phyloP scores from a whole-genome alignment of 2,113 vertebrate genomes.

The Bombycilla garrulus region DNA sequence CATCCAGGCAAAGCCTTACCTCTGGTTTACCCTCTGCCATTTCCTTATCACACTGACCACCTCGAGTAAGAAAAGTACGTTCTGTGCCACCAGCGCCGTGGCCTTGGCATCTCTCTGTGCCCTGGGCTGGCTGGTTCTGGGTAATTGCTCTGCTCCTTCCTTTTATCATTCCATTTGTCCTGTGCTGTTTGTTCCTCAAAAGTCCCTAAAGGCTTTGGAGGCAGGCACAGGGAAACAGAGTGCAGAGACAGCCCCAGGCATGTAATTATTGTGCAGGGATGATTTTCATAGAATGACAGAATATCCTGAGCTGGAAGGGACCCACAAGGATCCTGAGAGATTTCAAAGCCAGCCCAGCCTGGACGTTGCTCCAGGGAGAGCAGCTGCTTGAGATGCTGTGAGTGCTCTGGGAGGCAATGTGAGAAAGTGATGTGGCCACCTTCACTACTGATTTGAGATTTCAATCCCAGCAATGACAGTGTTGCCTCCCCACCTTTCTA shows the following conservation, averaged over 20 bases:
- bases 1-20: background rate
- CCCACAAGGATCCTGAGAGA: background rate
- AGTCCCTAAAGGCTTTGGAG: background rate
- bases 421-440: background rate
- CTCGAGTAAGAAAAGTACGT: background rate
- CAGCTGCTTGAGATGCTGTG: background rate
- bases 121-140: background rate
- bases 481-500: background rate
- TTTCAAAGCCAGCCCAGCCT: background rate
- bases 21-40: background rate
- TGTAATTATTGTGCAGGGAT: background rate
- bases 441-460: background rate
- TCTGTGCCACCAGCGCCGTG: background rate
- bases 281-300: background rate
- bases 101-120: background rate
- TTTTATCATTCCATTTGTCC: background rate
- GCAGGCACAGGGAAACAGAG: background rate
- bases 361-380: background rate
- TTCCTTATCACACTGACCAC: background rate
- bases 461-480: background rate
- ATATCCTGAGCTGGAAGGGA: background rate
- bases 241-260: background rate
- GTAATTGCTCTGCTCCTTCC: background rate
- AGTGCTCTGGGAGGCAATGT: background rate
- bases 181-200: background rate